Evolutionary conservation across 2,888 invertebrate genomes (phyloP).

Genomic region (Idaea straminata): DNA sequence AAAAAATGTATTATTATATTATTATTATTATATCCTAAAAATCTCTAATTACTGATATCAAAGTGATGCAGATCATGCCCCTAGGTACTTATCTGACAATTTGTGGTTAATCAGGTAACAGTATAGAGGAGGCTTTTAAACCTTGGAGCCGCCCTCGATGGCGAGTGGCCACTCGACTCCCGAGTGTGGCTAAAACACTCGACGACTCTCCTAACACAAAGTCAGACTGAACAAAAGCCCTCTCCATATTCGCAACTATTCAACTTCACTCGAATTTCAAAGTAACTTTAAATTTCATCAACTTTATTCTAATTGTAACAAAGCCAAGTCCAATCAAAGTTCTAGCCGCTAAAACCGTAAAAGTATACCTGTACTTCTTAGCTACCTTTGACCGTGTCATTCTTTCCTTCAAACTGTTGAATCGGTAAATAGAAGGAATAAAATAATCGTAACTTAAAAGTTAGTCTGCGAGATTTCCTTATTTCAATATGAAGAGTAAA

Average conservation of each 20-base stretch:
- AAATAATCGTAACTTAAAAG: no score
- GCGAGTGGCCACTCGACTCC: conserved; percentile 27
- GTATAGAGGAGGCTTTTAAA: not conserved
- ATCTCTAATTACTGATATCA: not conserved
- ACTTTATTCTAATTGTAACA: not conserved
- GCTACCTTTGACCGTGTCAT: no score
- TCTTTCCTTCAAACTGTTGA: no score
- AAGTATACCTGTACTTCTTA: no score
- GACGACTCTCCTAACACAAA: conserved; percentile 26
- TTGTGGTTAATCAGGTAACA: not conserved
- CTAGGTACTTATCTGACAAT: not conserved
- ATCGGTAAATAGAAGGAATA: no score
- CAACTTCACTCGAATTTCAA: not conserved
- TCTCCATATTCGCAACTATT: conserved; percentile 22
- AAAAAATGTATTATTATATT: no score
- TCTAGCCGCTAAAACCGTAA: not conserved
- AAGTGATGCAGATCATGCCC: not conserved
- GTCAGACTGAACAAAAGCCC: conserved; percentile 19
- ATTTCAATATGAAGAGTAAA: no score
- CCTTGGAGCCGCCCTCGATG: conserved; percentile 9
- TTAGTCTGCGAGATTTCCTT: no score
- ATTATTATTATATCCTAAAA: no score
- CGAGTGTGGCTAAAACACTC: conserved; percentile 38
- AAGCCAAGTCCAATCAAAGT: not conserved
- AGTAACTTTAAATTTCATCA: not conserved